Conservation (phyloP, 2,888 invertebrate genomes). For the Hyppa rectilinea region DNA sequence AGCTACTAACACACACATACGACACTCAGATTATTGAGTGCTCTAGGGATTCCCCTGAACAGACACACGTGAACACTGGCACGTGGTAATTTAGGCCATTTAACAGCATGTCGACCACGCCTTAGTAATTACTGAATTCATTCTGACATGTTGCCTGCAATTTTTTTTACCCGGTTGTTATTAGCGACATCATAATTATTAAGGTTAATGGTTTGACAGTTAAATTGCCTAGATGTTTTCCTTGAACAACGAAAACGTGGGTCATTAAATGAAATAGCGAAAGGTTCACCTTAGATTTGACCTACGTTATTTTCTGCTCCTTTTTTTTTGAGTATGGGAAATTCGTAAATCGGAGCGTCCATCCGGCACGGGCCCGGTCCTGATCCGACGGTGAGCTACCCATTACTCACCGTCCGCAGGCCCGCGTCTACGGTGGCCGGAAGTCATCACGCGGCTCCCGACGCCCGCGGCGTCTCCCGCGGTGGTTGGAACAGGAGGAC, state of each 20-base stretch:
- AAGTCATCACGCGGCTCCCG: no score
- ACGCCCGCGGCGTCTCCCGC: no score
- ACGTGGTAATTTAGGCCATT: slow-evolving; percentile 59
- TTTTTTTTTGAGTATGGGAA: no score
- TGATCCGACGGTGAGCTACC: no score
- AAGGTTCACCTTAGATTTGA: neutral
- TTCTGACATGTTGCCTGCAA: slow-evolving; percentile 26
- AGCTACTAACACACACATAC: slow-evolving; percentile 1
- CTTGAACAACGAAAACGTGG: neutral
- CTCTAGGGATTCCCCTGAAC: slow-evolving; percentile 49
- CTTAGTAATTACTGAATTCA: slow-evolving; percentile 65
- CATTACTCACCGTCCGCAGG: no score
- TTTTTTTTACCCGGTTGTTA: slow-evolving; percentile 16
- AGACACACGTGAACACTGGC: slow-evolving; percentile 26
- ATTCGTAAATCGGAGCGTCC: no score
- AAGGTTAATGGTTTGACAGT: neutral
- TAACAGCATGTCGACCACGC: slow-evolving; percentile 48
- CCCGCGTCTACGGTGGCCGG: no score
- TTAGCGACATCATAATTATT: neutral
- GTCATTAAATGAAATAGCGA: neutral
- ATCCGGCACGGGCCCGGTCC: no score
- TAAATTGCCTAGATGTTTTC: neutral
- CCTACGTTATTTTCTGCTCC: no score
- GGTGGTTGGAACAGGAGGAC: no score
- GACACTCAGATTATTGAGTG: slow-evolving; percentile 44